These are phyloP conservation scores for Platichthys stellatus DNA, from an alignment of 2,113 vertebrate genomes.

Conservation along the genomic window DNA sequence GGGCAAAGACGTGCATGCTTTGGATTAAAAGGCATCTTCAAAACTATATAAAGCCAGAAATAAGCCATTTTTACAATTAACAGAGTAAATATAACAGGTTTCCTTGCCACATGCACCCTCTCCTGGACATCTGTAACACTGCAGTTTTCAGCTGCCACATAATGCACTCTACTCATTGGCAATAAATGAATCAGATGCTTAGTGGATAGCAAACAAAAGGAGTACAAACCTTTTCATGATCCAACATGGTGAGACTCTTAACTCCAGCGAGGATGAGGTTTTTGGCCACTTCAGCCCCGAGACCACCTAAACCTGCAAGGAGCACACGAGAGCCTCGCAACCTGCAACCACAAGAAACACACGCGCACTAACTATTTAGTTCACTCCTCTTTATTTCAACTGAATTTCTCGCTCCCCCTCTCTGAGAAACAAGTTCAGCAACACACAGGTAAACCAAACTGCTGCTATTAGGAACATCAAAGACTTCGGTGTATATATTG, in stretches of 20 bases:
- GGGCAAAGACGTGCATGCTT: no score
- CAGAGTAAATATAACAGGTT: not conserved
- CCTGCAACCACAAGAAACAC: slow-evolving; percentile 64
- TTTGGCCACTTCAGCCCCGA: slow-evolving; percentile 95
- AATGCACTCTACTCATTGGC: accelerated
- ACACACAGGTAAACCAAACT: no score
- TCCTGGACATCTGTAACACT: slow-evolving; percentile 23
- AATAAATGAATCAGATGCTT: not conserved
- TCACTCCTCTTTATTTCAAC: not conserved
- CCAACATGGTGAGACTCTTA: slow-evolving; percentile 90
- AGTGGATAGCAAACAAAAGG: not conserved
- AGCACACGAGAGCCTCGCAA: slow-evolving; percentile 90
- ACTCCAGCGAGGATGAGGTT: slow-evolving; percentile 95
- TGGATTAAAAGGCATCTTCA: not conserved
- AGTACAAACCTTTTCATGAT: slow-evolving; percentile 86
- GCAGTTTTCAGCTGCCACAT: not conserved
- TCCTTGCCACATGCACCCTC: slow-evolving; percentile 15
- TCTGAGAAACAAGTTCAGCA: no score
- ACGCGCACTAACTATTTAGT: not conserved
- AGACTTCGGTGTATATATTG: no score
- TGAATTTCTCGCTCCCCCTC: no score
- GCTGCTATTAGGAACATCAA: no score
- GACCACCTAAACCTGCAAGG: slow-evolving; percentile 89
- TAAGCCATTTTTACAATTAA: not conserved
- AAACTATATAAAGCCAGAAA: not conserved